Evolutionary conservation across 2,888 invertebrate genomes (phyloP), one percentile per base, ranked within the genome.

Genomic region (Drosophila paracracens): DNA sequence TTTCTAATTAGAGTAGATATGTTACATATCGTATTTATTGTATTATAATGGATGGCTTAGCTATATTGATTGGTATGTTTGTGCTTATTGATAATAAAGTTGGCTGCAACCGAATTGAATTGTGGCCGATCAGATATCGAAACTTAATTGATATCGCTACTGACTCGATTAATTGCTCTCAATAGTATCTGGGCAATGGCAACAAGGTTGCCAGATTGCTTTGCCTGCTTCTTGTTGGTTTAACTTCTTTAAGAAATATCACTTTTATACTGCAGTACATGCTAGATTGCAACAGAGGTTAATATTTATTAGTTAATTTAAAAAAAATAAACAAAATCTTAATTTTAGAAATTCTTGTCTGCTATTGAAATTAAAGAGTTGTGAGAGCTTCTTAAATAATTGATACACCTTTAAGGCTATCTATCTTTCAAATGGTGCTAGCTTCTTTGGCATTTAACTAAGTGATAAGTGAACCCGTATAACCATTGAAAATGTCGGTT

Each of bases 11-110:
- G 25, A 4, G 21, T 46, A 7, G 1, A 46, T 25, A 16, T 1
- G 21, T 16, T 25, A 8, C 16, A 16, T 16, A 11, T 7, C 25
- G 2, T 16, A 7, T 25, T 46, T 25, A 8, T 46, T 46, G 4
- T 1, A 16, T 16, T 25, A 16, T 16, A 46, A 16, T 46, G 0
- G 16, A 8, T 0, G 4, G 0, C 8, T 25, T 8, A 1, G 4
- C 16, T 8, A 25, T 25, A 8, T 13, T 6, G 11, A 6, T 2
- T 43, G 11, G 21, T 4, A 4, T 7, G 4, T 8, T 46, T 25
- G 2, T 25, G 16, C 4, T 46, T 25, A 16, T 46, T 16, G 7
- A 25, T 25, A 46, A 8, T 25, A 1, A 8, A 11, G 11, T 18
- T 18, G 38, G 18, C 10, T 38, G 8, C 18, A n/a, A 38, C 10